Conservation (phyloP, 2,797 vertebrate species). For the Rhabdophis nuchalis region DNA sequence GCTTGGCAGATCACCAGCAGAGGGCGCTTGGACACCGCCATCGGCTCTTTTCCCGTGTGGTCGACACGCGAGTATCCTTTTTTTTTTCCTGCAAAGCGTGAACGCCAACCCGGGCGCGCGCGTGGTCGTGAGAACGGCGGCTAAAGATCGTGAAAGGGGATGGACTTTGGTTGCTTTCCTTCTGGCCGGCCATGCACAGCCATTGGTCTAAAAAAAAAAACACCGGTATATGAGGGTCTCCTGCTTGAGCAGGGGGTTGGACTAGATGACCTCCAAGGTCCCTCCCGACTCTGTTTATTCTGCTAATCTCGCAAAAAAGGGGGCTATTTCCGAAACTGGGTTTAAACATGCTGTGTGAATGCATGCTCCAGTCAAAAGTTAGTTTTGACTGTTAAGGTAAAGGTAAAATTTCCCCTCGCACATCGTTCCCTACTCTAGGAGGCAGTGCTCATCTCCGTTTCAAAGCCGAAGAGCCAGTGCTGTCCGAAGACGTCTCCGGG, state of each 20-base stretch:
- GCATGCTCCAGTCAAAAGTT: not conserved
- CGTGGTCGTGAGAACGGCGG: not conserved
- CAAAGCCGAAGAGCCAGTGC: too few species aligned
- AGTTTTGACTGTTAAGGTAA: not conserved
- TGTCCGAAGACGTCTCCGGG: too few species aligned
- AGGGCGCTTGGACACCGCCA: conserved; percentile 54
- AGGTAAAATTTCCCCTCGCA: too few species aligned
- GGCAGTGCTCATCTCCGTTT: too few species aligned
- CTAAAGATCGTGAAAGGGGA: not conserved
- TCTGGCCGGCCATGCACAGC: not conserved
- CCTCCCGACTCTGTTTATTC: not conserved
- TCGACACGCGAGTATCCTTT: not conserved
- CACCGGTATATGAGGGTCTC: not conserved
- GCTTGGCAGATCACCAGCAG: conserved; percentile 56
- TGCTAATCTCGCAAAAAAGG: not conserved
- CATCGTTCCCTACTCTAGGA: too few species aligned
- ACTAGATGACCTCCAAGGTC: not conserved
- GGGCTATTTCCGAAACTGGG: not conserved
- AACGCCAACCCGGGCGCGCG: not conserved
- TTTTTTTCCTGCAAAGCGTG: not conserved
- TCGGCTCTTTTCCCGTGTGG: not conserved
- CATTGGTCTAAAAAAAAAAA: too few species aligned
- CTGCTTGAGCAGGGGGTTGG: not conserved
- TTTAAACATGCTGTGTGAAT: not conserved
- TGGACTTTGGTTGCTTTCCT: not conserved